These are phyloP conservation scores for Phortica variegata DNA, from an alignment of 1,140 invertebrate genomes.

Conservation along the genomic window DNA sequence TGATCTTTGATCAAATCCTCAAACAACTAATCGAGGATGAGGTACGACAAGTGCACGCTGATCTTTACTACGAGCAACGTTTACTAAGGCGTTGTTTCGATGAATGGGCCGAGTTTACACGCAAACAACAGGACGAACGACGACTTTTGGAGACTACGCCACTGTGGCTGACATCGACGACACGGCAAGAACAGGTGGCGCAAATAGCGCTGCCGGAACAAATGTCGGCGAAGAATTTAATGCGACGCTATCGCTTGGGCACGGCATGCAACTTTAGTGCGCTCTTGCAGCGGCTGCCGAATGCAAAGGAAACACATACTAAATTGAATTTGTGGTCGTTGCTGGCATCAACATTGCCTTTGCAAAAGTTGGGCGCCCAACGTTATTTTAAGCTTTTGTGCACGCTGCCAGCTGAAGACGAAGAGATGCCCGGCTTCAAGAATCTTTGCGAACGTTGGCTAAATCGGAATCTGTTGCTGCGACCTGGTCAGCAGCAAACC, in stretches of 20 bases:
- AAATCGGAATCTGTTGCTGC: conserved; percentile 25
- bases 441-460: conserved; percentile 38
- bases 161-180: conserved; percentile 15
- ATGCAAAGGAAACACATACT: conserved; percentile 26
- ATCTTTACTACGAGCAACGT: conserved; percentile 12
- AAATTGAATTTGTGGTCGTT: conserved; percentile 38
- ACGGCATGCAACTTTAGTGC: conserved; percentile 31
- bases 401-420: conserved; percentile 59
- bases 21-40: conserved; percentile 56
- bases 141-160: conserved; percentile 21
- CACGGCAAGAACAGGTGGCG: conserved; percentile 12
- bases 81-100: conserved; percentile 16
- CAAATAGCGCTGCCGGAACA: conserved; percentile 25
- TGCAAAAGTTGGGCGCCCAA: conserved; percentile 15
- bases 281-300: conserved; percentile 27
- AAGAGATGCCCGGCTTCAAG: conserved; percentile 47
- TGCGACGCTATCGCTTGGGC: conserved; percentile 43
- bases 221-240: conserved; percentile 25
- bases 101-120: conserved; percentile 9
- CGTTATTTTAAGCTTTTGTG: conserved; percentile 70
- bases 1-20: conserved; percentile 6
- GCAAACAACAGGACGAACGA: conserved; percentile 6
- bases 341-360: conserved; percentile 1
- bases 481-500: conserved; percentile 7
- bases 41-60: conserved; percentile 47